Percentiles rank a stretch among this genome's conserved stretches.
Conservation (phyloP, 2,113 vertebrate genomes). For the Eulacestoma nigropectus region DNA sequence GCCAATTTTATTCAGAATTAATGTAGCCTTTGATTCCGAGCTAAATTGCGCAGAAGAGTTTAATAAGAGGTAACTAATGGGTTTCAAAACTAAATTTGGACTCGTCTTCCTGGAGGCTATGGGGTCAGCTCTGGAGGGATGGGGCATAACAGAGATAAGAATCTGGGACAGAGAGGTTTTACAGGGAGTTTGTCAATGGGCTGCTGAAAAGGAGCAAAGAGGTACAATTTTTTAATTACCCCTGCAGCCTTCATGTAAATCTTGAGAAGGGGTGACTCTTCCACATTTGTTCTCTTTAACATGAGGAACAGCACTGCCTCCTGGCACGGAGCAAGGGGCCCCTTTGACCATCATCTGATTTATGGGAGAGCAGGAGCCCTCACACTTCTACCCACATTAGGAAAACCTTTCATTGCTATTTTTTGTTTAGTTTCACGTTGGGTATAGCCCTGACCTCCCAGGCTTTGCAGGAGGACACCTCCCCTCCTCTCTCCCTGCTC, state of each 20-base stretch:
- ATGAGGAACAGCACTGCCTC: neutral
- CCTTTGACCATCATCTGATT: neutral
- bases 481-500: neutral
- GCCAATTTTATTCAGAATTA: slow-evolving; percentile 31
- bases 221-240: neutral
- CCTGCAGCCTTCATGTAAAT: neutral
- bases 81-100: slow-evolving; percentile 14
- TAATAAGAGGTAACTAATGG: slow-evolving; percentile 34
- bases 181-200: neutral
- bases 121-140: fast-evolving
- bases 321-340: neutral
- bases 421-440: neutral
- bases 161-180: neutral
- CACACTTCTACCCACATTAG: neutral
- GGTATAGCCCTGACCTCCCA: neutral
- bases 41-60: slow-evolving; percentile 22
- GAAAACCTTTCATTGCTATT: neutral
- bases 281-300: neutral
- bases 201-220: neutral
- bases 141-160: neutral
- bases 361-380: neutral
- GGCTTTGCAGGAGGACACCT: neutral
- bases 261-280: neutral
- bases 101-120: neutral
- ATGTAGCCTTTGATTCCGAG: neutral